Base-by-base conservation (phyloP, 2,797 vertebrate species). In the Petrocephalus schoutedeni region DNA sequence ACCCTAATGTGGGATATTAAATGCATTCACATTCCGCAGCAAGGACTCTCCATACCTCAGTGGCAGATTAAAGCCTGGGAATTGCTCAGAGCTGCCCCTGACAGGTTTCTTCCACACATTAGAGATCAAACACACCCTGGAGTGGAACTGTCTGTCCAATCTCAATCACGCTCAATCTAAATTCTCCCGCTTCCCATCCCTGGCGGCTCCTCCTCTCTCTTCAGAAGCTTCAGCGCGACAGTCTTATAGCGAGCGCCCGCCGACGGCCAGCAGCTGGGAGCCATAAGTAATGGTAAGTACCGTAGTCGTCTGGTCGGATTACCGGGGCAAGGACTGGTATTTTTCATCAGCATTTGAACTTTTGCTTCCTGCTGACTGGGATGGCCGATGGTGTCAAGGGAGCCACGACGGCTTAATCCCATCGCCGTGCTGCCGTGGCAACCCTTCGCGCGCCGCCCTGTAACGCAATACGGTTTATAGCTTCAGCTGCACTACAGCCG, bases 371-470 rank as follows among this genome's bases (percentile, higher is more conserved):
- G 12, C 71, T 87, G 89, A 89, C 89, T 80, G 85, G 88, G 90
- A 92, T 91, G 91, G 91, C 90, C 87, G 89, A 61, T 88, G 14
- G 83, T 87, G 90, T 91, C 90, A 91, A 89, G 91, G 90, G 90
- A 56, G 88, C 87, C 89, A 90, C 89, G 91, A 90, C 89, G 89
- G 91, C 92, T 90, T 92, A 93, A 92, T 91, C 91, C 91, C 57
- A 85, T 86, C 19, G 28, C 56, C 8, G 67, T 88, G 88, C 82
- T 53, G 51, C 8, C 4, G 16, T 28, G 49, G 45, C 45, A 54
- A 54, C 90, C 89, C 89, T 86, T 74, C 82, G 90, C 85, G 71
- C 74, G 23, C 49, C 51, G 21, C 36, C 32, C 87, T 71, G 90
- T 90, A 93, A 92, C 67, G 87, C 89, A 87, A 92, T 87, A 90